These are phyloP conservation scores for Myopa testacea DNA, from an alignment of 2,888 invertebrate genomes.

Conservation along the genomic window DNA sequence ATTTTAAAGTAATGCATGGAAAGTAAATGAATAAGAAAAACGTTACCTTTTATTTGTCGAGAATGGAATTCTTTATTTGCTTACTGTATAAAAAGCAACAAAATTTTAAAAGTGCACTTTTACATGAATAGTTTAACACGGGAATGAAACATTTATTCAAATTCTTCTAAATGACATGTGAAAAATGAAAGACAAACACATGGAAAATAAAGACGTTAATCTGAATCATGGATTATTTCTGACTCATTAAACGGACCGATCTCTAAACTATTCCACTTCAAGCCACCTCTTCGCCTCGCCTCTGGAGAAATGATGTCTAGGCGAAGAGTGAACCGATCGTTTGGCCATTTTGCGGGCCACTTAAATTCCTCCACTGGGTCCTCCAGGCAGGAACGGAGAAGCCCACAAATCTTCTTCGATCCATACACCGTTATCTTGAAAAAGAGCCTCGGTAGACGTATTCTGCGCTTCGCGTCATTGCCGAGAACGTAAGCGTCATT, in stretches of 20 bases:
- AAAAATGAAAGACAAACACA: too few species aligned
- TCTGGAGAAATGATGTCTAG: conserved; percentile 54
- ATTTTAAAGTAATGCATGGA: too few species aligned
- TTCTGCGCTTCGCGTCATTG: conserved; percentile 46
- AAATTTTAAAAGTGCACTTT: too few species aligned
- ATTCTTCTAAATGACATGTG: too few species aligned
- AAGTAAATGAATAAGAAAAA: too few species aligned
- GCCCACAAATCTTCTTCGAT: conserved; percentile 46
- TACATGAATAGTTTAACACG: too few species aligned
- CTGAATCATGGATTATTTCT: neutral
- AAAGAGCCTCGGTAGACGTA: conserved; percentile 48
- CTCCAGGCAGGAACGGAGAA: conserved; percentile 53
- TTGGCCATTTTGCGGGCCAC: conserved; percentile 30
- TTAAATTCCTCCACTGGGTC: conserved; percentile 45
- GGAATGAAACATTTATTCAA: too few species aligned
- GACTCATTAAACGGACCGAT: conserved; percentile 51
- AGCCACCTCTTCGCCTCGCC: conserved; percentile 58
- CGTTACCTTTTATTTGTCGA: too few species aligned
- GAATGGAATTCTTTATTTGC: too few species aligned
- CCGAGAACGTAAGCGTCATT: conserved; percentile 54
- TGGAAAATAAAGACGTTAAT: too few species aligned
- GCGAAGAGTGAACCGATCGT: conserved; percentile 53
- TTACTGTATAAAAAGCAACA: too few species aligned
- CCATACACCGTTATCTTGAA: conserved; percentile 56
- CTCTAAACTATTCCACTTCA: conserved; percentile 54